Evolutionary conservation across 2,888 invertebrate genomes (phyloP).

Genomic region (Penaeus monodon): DNA sequence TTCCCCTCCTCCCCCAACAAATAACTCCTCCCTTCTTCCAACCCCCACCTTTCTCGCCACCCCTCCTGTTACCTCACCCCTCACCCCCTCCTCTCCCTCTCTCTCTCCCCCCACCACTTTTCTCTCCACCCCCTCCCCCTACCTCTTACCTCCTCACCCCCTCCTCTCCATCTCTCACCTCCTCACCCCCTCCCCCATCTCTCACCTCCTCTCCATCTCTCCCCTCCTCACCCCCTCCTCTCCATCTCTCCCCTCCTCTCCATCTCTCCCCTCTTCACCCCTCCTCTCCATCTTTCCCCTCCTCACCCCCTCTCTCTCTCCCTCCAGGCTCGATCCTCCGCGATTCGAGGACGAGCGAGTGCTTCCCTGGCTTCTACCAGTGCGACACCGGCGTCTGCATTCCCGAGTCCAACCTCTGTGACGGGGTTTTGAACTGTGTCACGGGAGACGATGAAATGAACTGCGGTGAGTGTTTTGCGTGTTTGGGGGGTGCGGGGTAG

Average conservation of each 20-base stretch:
- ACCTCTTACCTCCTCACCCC: neutral
- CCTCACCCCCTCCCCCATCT: neutral
- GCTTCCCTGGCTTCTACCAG: slow-evolving; percentile 28
- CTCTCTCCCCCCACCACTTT: neutral
- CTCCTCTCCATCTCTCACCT: too few relatives aligned
- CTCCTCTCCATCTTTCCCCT: too few relatives aligned
- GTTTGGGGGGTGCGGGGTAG: too few relatives aligned
- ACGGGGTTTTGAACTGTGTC: slow-evolving; percentile 31
- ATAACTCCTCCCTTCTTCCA: neutral
- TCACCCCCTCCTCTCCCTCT: neutral
- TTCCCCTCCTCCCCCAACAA: neutral
- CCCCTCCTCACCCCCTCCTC: neutral
- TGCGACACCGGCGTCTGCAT: slow-evolving; percentile 42
- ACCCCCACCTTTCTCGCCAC: too few relatives aligned
- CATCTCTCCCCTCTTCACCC: neutral
- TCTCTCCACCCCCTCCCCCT: too few relatives aligned
- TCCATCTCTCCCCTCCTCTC: neutral
- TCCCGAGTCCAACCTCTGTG: slow-evolving; percentile 22
- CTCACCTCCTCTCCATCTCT: too few relatives aligned
- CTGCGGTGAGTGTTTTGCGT: neutral
- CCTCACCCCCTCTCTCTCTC: neutral
- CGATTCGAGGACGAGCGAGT: neutral
- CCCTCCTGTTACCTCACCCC: neutral
- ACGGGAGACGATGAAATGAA: slow-evolving; percentile 40
- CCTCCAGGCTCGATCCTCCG: too few relatives aligned